Base-by-base conservation (phyloP, 35 echinoderm and acorn worm species). In the Chiridota heheva region DNA sequence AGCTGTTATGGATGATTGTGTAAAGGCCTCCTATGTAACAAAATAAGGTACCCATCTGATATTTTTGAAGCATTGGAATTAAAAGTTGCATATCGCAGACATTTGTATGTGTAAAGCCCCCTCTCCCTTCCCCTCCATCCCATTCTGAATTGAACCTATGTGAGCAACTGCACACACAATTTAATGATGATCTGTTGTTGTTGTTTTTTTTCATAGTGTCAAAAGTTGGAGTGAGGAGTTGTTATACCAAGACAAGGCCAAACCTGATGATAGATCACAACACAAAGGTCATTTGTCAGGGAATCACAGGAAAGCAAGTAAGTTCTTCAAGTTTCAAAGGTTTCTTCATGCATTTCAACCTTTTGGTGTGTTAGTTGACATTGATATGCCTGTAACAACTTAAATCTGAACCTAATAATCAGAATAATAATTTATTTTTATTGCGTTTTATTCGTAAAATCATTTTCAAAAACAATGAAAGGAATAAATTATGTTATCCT, bases 201-300 rank as follows among this genome's bases (percentile, higher is more conserved):
- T n/a, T n/a, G n/a, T n/a, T n/a, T n/a, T n/a, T n/a, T n/a, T n/a
- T n/a, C n/a, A n/a, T n/a, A n/a, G n/a, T n/a, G n/a, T n/a, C n/a
- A n/a, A n/a, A n/a, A n/a, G 78, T 63, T 39, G 90, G 82, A 40
- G 69, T 58, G 1, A 92, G 90, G 49, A 82, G 42, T 31, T 92
- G 90, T 26, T 92, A 92, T 70, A 86, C 83, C 5, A 28, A 86
- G 18, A 41, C 83, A 63, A 92, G 90, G 59, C 6, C 5, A 2
- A 92, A 92, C 63, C 67, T 92, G 69, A 44, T 33, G 18, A 57
- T 92, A 37, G 77, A 35, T 20, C 86, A 86, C 34, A 44, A 82
- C 33, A 92, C 90, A 43, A 86, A 75, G 60, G 90, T 92, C 25
- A 92, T 92, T 67, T 92, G 90, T 78, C 90, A 92, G 61, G 90